phyloP scores from a whole-genome alignment of 2,888 invertebrate genomes.

The Eupithecia insigniata region DNA sequence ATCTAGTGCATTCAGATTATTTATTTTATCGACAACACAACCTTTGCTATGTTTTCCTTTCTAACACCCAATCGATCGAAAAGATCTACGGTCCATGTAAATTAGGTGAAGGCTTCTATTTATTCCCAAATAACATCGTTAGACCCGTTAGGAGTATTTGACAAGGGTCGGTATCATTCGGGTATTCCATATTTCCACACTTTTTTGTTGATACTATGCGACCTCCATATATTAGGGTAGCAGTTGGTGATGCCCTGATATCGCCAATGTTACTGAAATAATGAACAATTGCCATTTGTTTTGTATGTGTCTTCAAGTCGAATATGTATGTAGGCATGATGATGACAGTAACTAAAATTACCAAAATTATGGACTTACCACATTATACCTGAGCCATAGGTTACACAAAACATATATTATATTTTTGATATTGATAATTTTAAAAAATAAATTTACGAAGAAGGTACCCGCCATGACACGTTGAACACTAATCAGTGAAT shows the following conservation, averaged over 20 bases:
- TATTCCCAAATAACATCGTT: slow-evolving; percentile 61
- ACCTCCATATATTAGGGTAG: slow-evolving; percentile 65
- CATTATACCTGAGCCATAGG: too few relatives aligned
- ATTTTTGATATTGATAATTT: too few relatives aligned
- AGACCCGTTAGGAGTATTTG: slow-evolving; percentile 56
- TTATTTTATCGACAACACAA: not conserved
- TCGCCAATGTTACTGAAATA: slow-evolving; percentile 30
- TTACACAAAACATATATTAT: too few relatives aligned
- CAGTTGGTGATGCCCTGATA: slow-evolving; percentile 38
- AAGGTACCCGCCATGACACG: too few relatives aligned
- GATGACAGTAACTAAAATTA: too few relatives aligned
- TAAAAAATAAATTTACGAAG: too few relatives aligned
- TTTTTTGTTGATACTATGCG: slow-evolving; percentile 59
- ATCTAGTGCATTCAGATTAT: not conserved
- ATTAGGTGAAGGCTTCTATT: slow-evolving; percentile 59
- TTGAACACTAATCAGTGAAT: too few relatives aligned
- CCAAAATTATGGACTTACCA: too few relatives aligned
- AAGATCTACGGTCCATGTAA: slow-evolving; percentile 52
- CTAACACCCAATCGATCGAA: slow-evolving; percentile 17
- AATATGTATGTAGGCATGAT: too few relatives aligned
- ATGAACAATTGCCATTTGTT: not conserved
- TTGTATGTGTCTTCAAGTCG: not conserved
- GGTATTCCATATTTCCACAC: slow-evolving; percentile 66
- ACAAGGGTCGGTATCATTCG: slow-evolving; percentile 70
- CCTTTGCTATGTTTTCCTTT: slow-evolving; percentile 4